Conservation (phyloP, 2,113 vertebrate species). For the Lasiurus borealis region DNA sequence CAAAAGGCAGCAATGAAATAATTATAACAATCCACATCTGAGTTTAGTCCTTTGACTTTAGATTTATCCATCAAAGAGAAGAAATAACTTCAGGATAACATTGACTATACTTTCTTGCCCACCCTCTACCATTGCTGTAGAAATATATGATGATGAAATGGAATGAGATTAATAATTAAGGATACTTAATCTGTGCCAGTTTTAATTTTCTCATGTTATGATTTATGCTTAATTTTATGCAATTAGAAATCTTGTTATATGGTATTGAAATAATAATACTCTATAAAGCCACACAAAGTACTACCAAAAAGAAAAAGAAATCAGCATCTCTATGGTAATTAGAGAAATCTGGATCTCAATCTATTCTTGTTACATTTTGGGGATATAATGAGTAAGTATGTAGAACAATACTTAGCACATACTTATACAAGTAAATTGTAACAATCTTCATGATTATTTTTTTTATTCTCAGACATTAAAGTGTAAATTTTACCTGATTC, state of each 20-base stretch:
- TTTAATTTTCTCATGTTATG: slow-evolving; percentile 44
- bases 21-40: background rate
- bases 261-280: slow-evolving; percentile 14
- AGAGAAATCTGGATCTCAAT: slow-evolving; percentile 31
- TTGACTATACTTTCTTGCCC: background rate
- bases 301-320: background rate
- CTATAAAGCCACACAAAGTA: slow-evolving; percentile 12
- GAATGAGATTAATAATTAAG: background rate
- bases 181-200: background rate
- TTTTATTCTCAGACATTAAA: background rate
- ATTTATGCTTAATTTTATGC: background rate
- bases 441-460: background rate
- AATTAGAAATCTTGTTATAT: slow-evolving; percentile 20
- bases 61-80: background rate
- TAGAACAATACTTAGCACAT: background rate
- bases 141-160: slow-evolving; percentile 2
- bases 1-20: background rate
- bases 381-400: background rate
- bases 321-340: background rate
- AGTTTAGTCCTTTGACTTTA: slow-evolving; percentile 18
- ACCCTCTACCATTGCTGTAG: background rate
- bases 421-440: background rate
- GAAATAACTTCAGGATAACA: slow-evolving; percentile 37
- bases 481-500: slow-evolving; percentile 83
- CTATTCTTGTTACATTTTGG: background rate